Evolutionary conservation across 2,113 vertebrate species (phyloP).

Genomic region (Polyodon spathula): DNA sequence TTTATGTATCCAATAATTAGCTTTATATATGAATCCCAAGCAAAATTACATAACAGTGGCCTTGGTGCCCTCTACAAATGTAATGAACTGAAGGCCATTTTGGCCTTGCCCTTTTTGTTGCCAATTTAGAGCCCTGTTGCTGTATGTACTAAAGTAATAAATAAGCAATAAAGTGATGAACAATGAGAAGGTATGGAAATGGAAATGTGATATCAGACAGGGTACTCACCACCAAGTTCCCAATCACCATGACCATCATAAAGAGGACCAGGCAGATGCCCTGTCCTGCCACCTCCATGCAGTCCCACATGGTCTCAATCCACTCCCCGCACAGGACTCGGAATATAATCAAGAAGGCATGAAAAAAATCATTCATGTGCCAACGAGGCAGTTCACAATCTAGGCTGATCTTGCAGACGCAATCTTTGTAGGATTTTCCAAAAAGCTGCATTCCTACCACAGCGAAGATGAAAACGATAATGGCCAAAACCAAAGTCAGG

Average conservation of each 20-base stretch:
- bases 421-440: conserved; percentile 92
- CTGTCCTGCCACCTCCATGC: conserved; percentile 90
- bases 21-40: no score
- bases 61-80: no score
- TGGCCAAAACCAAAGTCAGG: conserved; percentile 90
- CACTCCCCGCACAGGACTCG: conserved; percentile 94
- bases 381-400: conserved; percentile 86
- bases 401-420: conserved; percentile 78
- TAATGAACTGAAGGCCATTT: no score
- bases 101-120: no score
- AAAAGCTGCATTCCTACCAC: conserved; percentile 98
- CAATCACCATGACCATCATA: conserved; percentile 98
- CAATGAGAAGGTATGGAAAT: not conserved
- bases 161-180: not conserved
- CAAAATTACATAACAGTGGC: no score
- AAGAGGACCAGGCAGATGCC: conserved; percentile 87
- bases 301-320: conserved; percentile 99
- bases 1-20: no score
- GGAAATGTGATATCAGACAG: not conserved
- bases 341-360: conserved; percentile 95
- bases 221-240: conserved; percentile 91
- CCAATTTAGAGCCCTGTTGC: no score
- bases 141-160: not conserved
- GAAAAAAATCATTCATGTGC: conserved; percentile 98
- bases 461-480: conserved; percentile 97